Percentiles rank a stretch among this genome's conserved stretches.
Evolutionary conservation across 2,113 vertebrate species (phyloP).

Genomic region (Heloderma charlesbogerti): DNA sequence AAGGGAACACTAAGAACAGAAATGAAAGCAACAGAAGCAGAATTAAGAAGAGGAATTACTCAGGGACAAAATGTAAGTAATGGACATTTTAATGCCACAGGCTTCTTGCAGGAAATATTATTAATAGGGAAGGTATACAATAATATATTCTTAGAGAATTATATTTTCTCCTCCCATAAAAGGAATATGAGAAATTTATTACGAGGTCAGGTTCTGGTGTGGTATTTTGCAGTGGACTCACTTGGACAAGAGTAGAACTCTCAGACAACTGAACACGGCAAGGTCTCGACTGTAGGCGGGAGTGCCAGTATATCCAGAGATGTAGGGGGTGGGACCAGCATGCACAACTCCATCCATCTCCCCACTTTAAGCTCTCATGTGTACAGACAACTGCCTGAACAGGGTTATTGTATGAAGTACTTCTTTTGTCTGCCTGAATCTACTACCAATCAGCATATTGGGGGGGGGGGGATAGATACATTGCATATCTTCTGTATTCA

Average conservation of each 20-base stretch:
- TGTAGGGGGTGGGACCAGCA: too few species aligned
- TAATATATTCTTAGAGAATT: background rate
- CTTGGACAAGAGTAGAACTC: too few species aligned
- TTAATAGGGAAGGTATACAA: slow-evolving; percentile 33
- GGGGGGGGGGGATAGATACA: background rate
- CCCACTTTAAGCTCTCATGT: background rate
- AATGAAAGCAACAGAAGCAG: slow-evolving; percentile 49
- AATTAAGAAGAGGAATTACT: slow-evolving; percentile 23
- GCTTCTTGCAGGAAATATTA: slow-evolving; percentile 29
- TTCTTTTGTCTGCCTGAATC: background rate
- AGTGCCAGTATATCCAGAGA: too few species aligned
- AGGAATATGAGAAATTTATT: background rate
- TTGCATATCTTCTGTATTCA: background rate
- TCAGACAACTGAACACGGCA: too few species aligned
- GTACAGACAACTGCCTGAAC: too few species aligned
- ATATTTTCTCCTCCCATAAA: background rate
- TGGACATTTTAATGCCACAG: slow-evolving; percentile 41
- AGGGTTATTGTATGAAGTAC: background rate
- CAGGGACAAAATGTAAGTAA: slow-evolving; percentile 20
- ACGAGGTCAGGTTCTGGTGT: too few species aligned
- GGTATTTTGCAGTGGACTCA: background rate
- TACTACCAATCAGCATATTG: background rate
- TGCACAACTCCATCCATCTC: too few species aligned
- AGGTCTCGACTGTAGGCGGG: too few species aligned
- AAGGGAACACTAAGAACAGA: background rate